Evolutionary conservation across 2,113 vertebrate genomes (phyloP).

Genomic region (Chamaea fasciata): DNA sequence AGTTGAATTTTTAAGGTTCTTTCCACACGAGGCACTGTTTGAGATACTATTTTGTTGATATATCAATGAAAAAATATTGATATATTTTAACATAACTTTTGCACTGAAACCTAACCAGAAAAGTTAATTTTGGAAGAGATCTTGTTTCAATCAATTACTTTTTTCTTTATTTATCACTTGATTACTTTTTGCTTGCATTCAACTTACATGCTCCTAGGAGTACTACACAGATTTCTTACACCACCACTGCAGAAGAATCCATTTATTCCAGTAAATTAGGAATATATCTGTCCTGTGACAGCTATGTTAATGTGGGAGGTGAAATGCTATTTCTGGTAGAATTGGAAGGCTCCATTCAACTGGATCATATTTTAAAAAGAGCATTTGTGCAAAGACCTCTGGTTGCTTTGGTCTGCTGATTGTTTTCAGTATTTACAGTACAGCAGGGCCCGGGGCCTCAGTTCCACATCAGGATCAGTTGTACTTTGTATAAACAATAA

Average conservation of each 20-base stretch:
- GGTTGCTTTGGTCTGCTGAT: background rate
- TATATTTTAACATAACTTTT: background rate
- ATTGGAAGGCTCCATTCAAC: background rate
- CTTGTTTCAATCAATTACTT: background rate
- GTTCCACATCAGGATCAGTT: background rate
- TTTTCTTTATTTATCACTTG: background rate
- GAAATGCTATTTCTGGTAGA: background rate
- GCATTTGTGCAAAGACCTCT: background rate
- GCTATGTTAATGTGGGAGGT: background rate
- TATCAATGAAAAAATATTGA: background rate
- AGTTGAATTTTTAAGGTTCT: background rate
- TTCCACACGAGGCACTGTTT: background rate
- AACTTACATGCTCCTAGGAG: background rate
- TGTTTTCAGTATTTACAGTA: conserved; percentile 31
- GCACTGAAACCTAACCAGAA: background rate
- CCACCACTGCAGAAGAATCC: background rate
- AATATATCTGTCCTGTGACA: background rate
- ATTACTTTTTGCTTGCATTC: background rate
- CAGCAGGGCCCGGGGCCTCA: background rate
- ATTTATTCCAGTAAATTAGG: background rate
- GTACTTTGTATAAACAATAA: conserved; percentile 22
- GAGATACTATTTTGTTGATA: background rate
- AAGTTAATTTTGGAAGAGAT: background rate
- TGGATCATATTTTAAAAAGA: background rate
- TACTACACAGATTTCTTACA: background rate